Conservation (phyloP, 2,888 invertebrate species). For the Neelides folsomi region DNA sequence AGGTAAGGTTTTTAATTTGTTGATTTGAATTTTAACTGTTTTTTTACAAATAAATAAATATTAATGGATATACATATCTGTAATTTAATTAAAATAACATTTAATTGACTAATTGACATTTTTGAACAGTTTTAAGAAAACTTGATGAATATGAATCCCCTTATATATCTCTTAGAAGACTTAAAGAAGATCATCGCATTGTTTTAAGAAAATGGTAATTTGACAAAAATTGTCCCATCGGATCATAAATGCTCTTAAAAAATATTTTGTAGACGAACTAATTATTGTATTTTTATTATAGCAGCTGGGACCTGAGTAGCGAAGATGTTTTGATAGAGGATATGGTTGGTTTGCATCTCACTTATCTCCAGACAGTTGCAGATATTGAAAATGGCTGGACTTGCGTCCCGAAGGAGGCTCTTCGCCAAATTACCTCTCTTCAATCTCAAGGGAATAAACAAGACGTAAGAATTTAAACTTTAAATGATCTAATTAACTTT, state of each 20-base stretch:
- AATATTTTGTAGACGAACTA: not conserved
- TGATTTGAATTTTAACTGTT: too few species aligned
- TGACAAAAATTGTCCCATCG: constrained; percentile 3
- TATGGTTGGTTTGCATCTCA: constrained; percentile 65
- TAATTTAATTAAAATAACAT: not conserved
- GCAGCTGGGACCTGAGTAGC: constrained; percentile 77
- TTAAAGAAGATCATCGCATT: constrained; percentile 59
- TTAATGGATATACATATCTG: not conserved
- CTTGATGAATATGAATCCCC: constrained; percentile 96
- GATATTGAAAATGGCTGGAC: constrained; percentile 84
- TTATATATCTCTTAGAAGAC: constrained; percentile 73
- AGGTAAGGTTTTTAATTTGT: constrained; percentile 42
- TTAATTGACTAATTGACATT: not conserved
- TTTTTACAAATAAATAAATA: constrained; percentile 2
- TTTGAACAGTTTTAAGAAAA: constrained; percentile 58
- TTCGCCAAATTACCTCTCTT: constrained; percentile 54
- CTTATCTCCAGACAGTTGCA: constrained; percentile 73
- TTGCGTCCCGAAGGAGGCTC: constrained; percentile 52
- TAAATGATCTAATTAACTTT: not conserved
- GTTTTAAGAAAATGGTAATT: constrained; percentile 70
- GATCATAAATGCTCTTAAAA: not conserved
- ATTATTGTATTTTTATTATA: constrained; percentile 39
- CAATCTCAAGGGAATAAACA: constrained; percentile 65
- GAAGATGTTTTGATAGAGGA: constrained; percentile 72
- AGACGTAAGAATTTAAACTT: constrained; percentile 47